Conservation (phyloP, 2,797 vertebrate species). For the Loriculus beryllinus region DNA sequence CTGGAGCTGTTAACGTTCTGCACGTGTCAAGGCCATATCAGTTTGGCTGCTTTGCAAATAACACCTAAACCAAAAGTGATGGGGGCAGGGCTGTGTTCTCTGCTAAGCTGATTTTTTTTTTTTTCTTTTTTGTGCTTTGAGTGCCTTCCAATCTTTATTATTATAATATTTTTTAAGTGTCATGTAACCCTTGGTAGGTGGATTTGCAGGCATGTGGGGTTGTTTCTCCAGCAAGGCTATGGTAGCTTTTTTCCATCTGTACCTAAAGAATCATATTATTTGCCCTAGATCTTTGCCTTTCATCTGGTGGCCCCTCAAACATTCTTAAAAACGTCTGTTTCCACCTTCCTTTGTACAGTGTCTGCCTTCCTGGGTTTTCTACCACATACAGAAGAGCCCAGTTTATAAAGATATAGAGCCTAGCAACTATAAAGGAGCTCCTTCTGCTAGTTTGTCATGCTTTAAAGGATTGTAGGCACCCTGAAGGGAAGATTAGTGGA, state of each 20-base stretch:
- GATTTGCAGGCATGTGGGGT: background rate
- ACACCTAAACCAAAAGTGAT: background rate
- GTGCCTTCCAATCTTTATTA: background rate
- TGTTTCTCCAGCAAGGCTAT: background rate
- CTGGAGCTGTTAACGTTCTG: background rate
- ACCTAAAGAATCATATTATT: background rate
- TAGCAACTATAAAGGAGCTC: background rate
- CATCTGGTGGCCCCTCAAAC: background rate
- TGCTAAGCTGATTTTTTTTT: background rate
- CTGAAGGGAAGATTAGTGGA: slow-evolving; percentile 60
- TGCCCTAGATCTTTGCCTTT: background rate
- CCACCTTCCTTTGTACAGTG: background rate
- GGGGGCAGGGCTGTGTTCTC: background rate
- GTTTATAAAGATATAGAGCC: slow-evolving; percentile 56
- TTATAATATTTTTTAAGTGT: background rate
- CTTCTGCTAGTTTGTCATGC: slow-evolving; percentile 49
- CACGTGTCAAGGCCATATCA: background rate
- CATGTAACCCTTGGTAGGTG: background rate
- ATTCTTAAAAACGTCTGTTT: background rate
- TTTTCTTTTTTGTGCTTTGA: background rate
- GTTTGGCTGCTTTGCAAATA: background rate
- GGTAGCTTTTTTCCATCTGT: background rate
- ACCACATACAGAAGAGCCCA: background rate
- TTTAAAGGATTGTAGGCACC: slow-evolving; percentile 66
- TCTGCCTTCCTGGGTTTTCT: background rate